Conservation (phyloP, 2,797 vertebrate species). For the Coregonus sp. region DNA sequence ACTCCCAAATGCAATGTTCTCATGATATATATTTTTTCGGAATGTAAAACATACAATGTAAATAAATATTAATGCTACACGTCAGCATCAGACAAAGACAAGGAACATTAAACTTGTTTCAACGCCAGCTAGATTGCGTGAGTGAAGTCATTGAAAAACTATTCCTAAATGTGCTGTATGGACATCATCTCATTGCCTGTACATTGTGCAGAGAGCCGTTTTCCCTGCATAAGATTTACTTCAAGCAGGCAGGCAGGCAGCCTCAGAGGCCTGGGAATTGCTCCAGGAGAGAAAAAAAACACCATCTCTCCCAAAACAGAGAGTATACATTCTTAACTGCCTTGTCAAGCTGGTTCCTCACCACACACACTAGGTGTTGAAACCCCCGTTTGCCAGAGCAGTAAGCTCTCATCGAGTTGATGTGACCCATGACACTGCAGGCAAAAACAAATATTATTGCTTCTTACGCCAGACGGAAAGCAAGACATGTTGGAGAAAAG, state of each 20-base stretch:
- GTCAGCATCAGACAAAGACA: background rate
- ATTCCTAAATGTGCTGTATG: background rate
- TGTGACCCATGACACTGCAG: conserved; percentile 32
- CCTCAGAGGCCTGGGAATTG: background rate
- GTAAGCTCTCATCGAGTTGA: conserved; percentile 37
- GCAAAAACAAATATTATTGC: conserved; percentile 52
- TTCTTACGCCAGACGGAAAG: conserved; percentile 21
- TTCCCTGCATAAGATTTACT: background rate
- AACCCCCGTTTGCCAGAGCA: conserved; percentile 32
- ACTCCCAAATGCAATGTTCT: too few relatives aligned
- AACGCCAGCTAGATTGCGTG: background rate
- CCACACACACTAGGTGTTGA: conserved; percentile 25
- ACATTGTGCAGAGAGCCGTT: background rate
- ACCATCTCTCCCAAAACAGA: conserved; percentile 6
- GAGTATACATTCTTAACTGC: conserved; percentile 35
- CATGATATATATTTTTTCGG: too few relatives aligned
- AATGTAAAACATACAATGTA: background rate
- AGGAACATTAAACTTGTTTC: background rate
- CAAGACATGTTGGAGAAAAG: conserved; percentile 22
- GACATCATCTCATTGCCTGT: background rate
- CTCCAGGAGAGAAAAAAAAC: background rate
- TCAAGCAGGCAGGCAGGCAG: background rate
- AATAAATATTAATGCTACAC: background rate
- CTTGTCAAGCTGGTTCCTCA: conserved; percentile 31
- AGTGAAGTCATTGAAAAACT: background rate